Conservation (phyloP, 1,140 invertebrate genomes). For the Antheraea mylitta region DNA sequence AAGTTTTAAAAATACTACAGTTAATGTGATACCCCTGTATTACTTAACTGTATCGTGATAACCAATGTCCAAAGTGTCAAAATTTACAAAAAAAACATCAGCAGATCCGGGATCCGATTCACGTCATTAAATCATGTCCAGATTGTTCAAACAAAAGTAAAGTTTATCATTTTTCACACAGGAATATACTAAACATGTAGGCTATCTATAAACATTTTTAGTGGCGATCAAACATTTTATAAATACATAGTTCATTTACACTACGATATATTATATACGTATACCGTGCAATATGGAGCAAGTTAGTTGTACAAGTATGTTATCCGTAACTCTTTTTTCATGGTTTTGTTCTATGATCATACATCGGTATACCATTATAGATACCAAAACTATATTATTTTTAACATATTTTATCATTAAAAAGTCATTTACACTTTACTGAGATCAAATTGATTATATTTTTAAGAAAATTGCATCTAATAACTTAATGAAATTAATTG, state of each 20-base stretch:
- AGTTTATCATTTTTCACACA: constrained; percentile 4
- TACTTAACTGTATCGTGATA: too few relatives aligned
- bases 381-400: too few relatives aligned
- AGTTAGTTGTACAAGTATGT: not conserved
- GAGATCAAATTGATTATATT: too few relatives aligned
- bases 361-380: too few relatives aligned
- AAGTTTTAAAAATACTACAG: too few relatives aligned
- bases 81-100: not conserved
- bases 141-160: constrained; percentile 4
- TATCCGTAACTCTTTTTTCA: not conserved
- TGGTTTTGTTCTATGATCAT: too few relatives aligned
- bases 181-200: constrained; percentile 4
- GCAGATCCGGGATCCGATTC: constrained; percentile 2
- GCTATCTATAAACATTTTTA: not conserved
- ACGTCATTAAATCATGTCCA: not conserved
- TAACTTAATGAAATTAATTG: too few relatives aligned
- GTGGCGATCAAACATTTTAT: not conserved
- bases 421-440: too few relatives aligned
- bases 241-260: constrained; percentile 5
- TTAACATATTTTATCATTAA: too few relatives aligned
- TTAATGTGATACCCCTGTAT: too few relatives aligned
- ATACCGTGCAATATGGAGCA: not conserved
- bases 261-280: not conserved
- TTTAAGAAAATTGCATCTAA: too few relatives aligned
- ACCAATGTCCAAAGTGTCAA: not conserved